Conservation (phyloP, 2,797 vertebrate genomes). For the Amniataba percoides region DNA sequence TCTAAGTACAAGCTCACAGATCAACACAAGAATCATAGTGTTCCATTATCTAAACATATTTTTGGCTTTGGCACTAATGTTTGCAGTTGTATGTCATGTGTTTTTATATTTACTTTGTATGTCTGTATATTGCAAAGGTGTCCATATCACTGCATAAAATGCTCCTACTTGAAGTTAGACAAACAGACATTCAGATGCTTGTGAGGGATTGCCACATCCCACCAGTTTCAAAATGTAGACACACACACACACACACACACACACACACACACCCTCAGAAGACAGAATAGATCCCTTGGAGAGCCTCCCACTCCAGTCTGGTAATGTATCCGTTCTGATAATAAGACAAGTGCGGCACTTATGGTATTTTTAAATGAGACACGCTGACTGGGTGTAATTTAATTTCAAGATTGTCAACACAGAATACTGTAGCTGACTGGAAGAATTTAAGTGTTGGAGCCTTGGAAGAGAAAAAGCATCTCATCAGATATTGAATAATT, state of each 20-base stretch:
- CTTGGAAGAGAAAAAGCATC: conserved; percentile 53
- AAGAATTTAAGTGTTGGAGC: conserved; percentile 38
- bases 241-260: not conserved
- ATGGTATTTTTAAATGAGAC: conserved; percentile 50
- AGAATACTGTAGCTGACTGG: conserved; percentile 24
- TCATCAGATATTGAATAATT: conserved; percentile 72
- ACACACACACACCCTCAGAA: not conserved
- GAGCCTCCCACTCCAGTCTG: conserved; percentile 6
- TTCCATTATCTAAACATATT: not conserved
- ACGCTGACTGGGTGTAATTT: conserved; percentile 40
- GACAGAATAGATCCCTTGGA: conserved; percentile 6
- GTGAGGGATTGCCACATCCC: not conserved
- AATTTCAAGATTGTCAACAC: conserved; percentile 43
- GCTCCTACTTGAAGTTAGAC: not conserved
- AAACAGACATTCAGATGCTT: not conserved
- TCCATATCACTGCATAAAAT: not conserved
- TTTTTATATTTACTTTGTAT: not conserved
- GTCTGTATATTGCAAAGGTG: not conserved
- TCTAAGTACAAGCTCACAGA: not conserved
- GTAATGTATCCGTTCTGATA: conserved; percentile 38
- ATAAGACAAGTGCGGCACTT: conserved; percentile 6
- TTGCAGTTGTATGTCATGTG: not conserved
- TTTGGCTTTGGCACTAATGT: not conserved
- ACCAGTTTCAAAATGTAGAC: not conserved
- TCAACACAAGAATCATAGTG: not conserved